A percentile compares a stretch with the other conserved stretches of the same genome.
Conservation (phyloP, 2,797 vertebrate genomes). For the Sparidentex hasta region DNA sequence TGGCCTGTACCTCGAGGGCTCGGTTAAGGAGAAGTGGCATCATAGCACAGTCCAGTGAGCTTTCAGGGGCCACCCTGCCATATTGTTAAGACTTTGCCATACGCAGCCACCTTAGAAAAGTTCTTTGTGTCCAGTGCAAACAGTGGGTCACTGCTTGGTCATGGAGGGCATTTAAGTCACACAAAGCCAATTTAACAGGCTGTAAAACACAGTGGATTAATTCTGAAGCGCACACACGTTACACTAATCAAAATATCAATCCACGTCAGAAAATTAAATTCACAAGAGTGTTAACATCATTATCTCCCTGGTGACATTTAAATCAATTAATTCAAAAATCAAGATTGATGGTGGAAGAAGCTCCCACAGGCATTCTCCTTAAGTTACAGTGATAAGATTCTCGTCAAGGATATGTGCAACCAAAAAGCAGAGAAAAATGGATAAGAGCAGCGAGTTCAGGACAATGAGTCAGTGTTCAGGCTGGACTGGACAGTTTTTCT, state of each 20-base stretch:
- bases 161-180: conserved; percentile 32
- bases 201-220: conserved; percentile 34
- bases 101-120: conserved; percentile 34
- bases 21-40: conserved; percentile 66
- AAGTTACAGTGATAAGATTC: neutral
- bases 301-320: conserved; percentile 28
- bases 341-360: conserved; percentile 4
- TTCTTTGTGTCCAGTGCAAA: conserved; percentile 56
- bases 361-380: neutral
- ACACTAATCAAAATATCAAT: conserved; percentile 40
- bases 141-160: conserved; percentile 44
- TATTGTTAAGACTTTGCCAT: conserved; percentile 54
- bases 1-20: conserved; percentile 71
- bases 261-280: conserved; percentile 21
- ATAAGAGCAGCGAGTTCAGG: neutral
- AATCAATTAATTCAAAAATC: conserved; percentile 23
- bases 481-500: conserved; percentile 19
- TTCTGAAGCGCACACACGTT: conserved; percentile 33
- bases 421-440: neutral
- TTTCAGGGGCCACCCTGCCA: conserved; percentile 49
- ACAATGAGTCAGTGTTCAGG: conserved; percentile 25
- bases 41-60: conserved; percentile 56
- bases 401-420: neutral
- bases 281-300: conserved; percentile 16
- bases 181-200: conserved; percentile 43